Conservation (phyloP, 35 echinoderm and acorn worm genomes). For the Acanthaster planci region DNA sequence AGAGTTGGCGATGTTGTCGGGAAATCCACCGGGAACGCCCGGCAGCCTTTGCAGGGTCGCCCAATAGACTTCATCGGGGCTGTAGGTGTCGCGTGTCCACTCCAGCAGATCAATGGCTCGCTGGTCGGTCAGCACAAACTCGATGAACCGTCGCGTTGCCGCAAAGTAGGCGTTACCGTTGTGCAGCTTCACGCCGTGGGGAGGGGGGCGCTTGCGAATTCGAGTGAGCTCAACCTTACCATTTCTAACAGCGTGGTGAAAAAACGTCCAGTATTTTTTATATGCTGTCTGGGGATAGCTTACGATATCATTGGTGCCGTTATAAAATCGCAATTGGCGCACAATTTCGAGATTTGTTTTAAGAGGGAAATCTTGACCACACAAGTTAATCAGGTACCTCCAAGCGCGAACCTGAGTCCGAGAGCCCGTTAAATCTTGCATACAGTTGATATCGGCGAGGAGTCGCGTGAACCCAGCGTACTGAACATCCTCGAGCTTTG, state of each 20-base stretch:
- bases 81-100: slow-evolving; percentile 63
- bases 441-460: slow-evolving; percentile 72
- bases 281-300: slow-evolving; percentile 2
- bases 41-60: slow-evolving; percentile 52
- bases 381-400: slow-evolving; percentile 75
- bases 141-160: slow-evolving; percentile 46
- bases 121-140: slow-evolving; percentile 41
- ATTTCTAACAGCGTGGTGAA: slow-evolving; percentile 23
- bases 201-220: slow-evolving; percentile 50
- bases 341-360: slow-evolving; percentile 88
- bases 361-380: slow-evolving; percentile 75
- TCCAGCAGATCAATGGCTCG: slow-evolving; percentile 45
- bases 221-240: slow-evolving; percentile 21
- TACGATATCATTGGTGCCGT: slow-evolving; percentile 46
- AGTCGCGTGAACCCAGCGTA: slow-evolving; percentile 40
- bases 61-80: slow-evolving; percentile 66
- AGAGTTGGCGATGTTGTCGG: background rate
- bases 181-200: slow-evolving; percentile 57
- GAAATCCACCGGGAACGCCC: slow-evolving; percentile 65
- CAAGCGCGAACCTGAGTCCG: background rate
- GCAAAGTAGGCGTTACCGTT: slow-evolving; percentile 64
- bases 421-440: slow-evolving; percentile 50
- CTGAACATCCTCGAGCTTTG: slow-evolving; percentile 52
- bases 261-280: slow-evolving; percentile 9
- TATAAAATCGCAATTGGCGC: slow-evolving; percentile 53